These are phyloP conservation scores for Troides oblongomaculatus DNA, from an alignment of 2,888 invertebrate species.

Conservation along the genomic window DNA sequence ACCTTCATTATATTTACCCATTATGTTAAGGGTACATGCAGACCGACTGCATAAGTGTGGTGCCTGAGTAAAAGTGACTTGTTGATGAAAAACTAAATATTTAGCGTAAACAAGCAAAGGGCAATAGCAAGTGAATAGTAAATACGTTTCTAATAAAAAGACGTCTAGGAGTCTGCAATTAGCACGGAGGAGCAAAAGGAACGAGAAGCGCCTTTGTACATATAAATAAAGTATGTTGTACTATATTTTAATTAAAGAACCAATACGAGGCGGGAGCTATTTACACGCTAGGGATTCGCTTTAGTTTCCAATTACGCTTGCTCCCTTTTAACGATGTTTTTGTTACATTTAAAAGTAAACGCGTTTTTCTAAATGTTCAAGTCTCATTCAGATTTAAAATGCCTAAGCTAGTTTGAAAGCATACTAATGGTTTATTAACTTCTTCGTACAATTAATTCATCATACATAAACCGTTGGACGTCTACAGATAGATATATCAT, in stretches of 20 bases:
- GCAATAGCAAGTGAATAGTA: conserved; percentile 14
- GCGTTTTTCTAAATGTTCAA: not conserved
- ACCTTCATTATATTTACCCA: not conserved
- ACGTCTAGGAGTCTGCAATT: conserved; percentile 22
- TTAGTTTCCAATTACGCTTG: conserved; percentile 13
- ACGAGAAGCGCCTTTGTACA: conserved; percentile 19
- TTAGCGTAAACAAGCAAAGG: conserved; percentile 3
- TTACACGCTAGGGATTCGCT: conserved; percentile 9
- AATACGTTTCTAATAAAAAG: conserved; percentile 22
- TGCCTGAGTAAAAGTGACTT: not conserved
- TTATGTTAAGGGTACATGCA: not conserved
- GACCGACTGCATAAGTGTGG: not conserved
- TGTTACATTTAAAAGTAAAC: not conserved
- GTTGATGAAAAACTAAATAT: conserved; percentile 6
- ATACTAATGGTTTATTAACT: not conserved
- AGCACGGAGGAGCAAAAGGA: conserved; percentile 17
- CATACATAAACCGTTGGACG: no score
- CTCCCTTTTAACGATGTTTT: not conserved
- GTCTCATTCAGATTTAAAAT: not conserved
- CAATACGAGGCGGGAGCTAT: conserved; percentile 11
- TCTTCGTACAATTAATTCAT: no score
- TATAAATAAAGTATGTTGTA: conserved; percentile 18
- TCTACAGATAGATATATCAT: no score
- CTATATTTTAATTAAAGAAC: conserved; percentile 24
- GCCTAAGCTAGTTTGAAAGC: not conserved